A percentile compares a stretch with the other conserved stretches of the same genome.
These are phyloP conservation scores for Hymenopus coronatus DNA, from an alignment of 2,888 invertebrate species.

Conservation along the genomic window DNA sequence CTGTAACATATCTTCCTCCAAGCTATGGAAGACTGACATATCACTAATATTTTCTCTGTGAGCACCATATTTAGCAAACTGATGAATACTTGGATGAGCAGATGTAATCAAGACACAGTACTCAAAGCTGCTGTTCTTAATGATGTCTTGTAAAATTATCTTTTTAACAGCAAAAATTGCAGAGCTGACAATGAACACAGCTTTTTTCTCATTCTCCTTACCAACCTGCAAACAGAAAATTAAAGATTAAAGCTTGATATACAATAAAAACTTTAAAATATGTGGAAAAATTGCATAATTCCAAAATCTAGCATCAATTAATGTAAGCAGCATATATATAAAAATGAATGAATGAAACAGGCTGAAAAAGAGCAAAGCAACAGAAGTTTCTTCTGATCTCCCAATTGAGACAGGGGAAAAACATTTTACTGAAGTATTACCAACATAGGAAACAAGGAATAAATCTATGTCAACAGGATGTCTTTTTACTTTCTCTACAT, in stretches of 20 bases:
- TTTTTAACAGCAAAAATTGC: conserved; percentile 55
- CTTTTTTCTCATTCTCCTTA: conserved; percentile 46
- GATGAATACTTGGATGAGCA: conserved; percentile 55
- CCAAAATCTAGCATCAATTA: too few species aligned
- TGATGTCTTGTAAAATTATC: conserved; percentile 57
- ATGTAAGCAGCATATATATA: too few species aligned
- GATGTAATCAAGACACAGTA: conserved; percentile 60
- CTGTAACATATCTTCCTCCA: conserved; percentile 49
- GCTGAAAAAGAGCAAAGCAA: too few species aligned
- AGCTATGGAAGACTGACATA: conserved; percentile 41
- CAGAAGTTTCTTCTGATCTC: too few species aligned
- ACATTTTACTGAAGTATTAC: too few species aligned
- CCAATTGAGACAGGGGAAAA: too few species aligned
- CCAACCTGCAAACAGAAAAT: conserved; percentile 39
- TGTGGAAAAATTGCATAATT: too few species aligned
- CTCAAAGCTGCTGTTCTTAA: conserved; percentile 59
- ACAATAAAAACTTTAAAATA: too few species aligned
- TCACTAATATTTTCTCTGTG: conserved; percentile 43
- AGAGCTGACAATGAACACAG: conserved; percentile 58
- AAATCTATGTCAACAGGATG: too few species aligned
- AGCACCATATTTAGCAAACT: conserved; percentile 47
- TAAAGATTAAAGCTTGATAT: background rate
- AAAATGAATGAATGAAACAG: too few species aligned
- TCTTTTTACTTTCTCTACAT: too few species aligned
- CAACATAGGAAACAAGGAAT: too few species aligned